A percentile compares a stretch with the other conserved stretches of the same genome.
Conservation (phyloP, 1,140 invertebrate genomes). For the Nasonia vitripennis region DNA sequence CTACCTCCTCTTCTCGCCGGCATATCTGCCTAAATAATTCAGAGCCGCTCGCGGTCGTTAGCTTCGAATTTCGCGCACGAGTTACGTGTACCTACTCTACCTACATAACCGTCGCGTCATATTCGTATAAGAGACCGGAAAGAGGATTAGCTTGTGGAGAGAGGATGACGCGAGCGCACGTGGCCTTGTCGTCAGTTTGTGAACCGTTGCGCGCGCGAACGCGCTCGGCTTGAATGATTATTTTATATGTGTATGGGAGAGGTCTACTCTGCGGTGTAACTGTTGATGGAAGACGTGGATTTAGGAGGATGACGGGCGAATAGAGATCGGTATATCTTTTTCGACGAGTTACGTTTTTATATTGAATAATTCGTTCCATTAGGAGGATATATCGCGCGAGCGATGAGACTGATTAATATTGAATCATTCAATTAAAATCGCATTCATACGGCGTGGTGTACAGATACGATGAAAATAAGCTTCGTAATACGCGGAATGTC, state of each 20-base stretch:
- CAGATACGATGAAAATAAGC: too few relatives aligned
- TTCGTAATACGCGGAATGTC: too few relatives aligned
- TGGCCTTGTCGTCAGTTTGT: not conserved
- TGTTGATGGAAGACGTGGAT: not conserved
- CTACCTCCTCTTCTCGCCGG: not conserved
- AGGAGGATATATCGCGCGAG: not conserved
- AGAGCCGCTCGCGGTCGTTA: not conserved
- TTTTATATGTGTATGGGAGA: too few relatives aligned
- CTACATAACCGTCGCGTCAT: not conserved
- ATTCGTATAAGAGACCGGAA: not conserved
- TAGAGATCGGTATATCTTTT: too few relatives aligned
- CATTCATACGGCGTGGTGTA: not conserved
- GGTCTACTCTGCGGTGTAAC: not conserved
- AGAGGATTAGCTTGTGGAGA: not conserved
- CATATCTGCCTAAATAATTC: conserved; percentile 41
- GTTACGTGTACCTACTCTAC: too few relatives aligned
- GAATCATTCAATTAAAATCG: not conserved
- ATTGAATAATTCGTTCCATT: not conserved
- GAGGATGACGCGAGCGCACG: not conserved
- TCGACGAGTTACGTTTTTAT: too few relatives aligned
- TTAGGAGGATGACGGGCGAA: not conserved
- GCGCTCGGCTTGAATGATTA: not conserved
- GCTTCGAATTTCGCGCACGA: not conserved
- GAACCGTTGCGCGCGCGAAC: too few relatives aligned
- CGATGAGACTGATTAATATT: not conserved